Evolutionary conservation across 2,113 vertebrate genomes (phyloP), one percentile per base, ranked within the genome.

Genomic region (Oryctolagus cuniculus): DNA sequence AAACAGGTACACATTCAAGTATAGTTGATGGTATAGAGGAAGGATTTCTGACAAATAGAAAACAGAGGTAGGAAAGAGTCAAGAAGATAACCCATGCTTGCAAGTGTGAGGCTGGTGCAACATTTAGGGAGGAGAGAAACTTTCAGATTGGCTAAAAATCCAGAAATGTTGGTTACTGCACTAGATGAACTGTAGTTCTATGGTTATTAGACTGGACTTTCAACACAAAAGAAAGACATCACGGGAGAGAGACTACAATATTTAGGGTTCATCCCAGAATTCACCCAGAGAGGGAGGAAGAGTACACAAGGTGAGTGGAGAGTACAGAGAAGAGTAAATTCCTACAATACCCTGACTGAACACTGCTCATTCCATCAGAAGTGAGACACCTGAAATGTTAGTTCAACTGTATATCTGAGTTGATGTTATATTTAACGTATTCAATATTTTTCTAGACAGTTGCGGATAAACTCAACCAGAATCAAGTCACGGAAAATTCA

Each of bases 401-500:
- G 5, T 78, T 90, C 31, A 83, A 67, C 31, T 90, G 17, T 61
- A 13, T 67, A 44, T 58, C n/a, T 85, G 66, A 87, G 5, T 34
- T 87, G 31, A 31, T 87, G 11, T 84, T 36, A n/a, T 91, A 74
- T 74, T 91, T 53, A 87, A 74, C 24, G 31, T 51, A 79, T 44
- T 85, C 36, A 69, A 11, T 27, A 61, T 64, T 70, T 81, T 88
- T 86, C 53, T 88, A 69, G 72, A 64, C 5, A 44, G 27, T 51
- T 69, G 74, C 66, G 64, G 79, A 84, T 53, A 36, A 77, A 72
- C 31, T 51, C 78, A 8, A 31, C 72, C 66, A 72, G 74, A 72
- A 70, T 92, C n/a, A 95, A 85, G 16, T 51, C 44, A 90, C 70
- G 19, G 74, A 77, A 74, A 61, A 58, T 80, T 80, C 22, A 90